These are phyloP conservation scores for Epistrophella euchroma DNA, from an alignment of 2,888 invertebrate species.

Conservation along the genomic window DNA sequence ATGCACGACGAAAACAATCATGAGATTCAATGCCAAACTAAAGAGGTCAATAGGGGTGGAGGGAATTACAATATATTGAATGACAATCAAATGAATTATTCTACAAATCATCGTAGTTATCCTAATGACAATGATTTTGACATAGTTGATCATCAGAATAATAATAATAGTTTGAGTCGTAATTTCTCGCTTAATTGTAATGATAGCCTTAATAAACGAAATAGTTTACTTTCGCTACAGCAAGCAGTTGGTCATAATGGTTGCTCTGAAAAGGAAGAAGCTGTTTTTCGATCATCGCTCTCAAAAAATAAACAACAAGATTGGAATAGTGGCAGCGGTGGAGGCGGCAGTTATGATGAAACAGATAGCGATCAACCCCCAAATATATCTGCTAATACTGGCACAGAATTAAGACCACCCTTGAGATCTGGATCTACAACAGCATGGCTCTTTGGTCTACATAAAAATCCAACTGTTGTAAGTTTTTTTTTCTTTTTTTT, in stretches of 20 bases:
- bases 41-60: not conserved
- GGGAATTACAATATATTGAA: constrained; percentile 16
- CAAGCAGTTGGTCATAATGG: constrained; percentile 7
- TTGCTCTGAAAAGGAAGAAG: constrained; percentile 1
- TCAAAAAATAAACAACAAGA: constrained; percentile 38
- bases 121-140: constrained; percentile 55
- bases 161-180: constrained; percentile 40
- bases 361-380: constrained; percentile 54
- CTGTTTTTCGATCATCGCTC: not conserved
- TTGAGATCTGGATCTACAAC: constrained; percentile 77
- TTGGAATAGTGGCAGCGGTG: constrained; percentile 13
- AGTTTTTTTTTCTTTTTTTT: constrained; percentile 34
- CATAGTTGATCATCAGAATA: constrained; percentile 50
- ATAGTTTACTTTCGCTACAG: constrained; percentile 32
- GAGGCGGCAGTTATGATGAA: not conserved
- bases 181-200: constrained; percentile 32
- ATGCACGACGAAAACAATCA: not conserved
- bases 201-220: constrained; percentile 15
- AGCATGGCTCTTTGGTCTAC: constrained; percentile 82
- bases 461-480: constrained; percentile 83
- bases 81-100: constrained; percentile 29
- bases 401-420: constrained; percentile 37
- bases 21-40: not conserved
- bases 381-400: not conserved
- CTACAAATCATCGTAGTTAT: not conserved